phyloP scores from a whole-genome alignment of 2,113 vertebrate genomes.

The Nothoprocta pentlandii region DNA sequence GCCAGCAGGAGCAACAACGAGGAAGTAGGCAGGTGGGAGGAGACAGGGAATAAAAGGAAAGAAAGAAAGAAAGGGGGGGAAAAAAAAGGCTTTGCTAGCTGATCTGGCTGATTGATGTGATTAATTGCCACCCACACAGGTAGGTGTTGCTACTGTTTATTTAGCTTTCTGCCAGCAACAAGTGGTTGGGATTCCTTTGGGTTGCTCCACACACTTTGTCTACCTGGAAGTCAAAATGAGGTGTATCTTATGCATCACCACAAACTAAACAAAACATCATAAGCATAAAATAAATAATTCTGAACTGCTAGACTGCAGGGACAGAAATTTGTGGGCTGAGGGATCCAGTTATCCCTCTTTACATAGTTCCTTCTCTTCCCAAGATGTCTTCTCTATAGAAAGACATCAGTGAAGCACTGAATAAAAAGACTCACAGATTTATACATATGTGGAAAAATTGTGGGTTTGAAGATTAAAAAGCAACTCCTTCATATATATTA shows the following conservation, averaged over 20 bases:
- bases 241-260: constrained; percentile 29
- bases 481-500: fast-evolving
- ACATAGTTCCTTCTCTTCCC: neutral
- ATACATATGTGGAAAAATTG: neutral
- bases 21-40: constrained; percentile 44
- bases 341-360: neutral
- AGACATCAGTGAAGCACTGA: neutral
- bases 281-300: constrained; percentile 30
- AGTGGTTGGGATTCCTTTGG: constrained; percentile 60
- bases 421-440: neutral
- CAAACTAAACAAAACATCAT: constrained; percentile 26
- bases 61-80: neutral
- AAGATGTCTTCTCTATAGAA: neutral
- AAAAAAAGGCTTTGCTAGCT: constrained; percentile 44
- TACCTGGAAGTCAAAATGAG: constrained; percentile 52
- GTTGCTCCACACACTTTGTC: constrained; percentile 55
- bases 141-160: constrained; percentile 71
- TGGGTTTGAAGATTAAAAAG: neutral
- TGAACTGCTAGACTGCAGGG: constrained; percentile 7
- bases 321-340: neutral
- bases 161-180: constrained; percentile 63
- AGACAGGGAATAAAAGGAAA: constrained; percentile 58
- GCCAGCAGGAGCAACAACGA: constrained; percentile 11
- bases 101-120: constrained; percentile 58
- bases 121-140: constrained; percentile 69